Base-by-base conservation (phyloP, 1,140 invertebrate genomes). In the Anastrepha obliqua region DNA sequence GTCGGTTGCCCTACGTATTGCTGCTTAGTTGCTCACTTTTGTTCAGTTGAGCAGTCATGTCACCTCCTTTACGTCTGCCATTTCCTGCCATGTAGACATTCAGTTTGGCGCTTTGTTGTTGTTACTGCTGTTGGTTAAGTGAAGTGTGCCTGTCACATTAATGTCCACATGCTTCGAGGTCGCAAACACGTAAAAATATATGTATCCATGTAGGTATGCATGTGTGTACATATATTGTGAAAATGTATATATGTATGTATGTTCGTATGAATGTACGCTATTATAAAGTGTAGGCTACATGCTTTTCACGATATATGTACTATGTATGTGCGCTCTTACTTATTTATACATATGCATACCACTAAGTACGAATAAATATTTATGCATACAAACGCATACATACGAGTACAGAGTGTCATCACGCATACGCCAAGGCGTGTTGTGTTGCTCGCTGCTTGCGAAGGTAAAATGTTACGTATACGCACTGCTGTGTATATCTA, bases 61-160 rank as follows among this genome's bases (percentile, higher is more conserved):
- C 74, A 81, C 74, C 74, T 55, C 74, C 47, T 55, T 11, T 11
- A 11, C 74, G 47, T 81, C 47, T 81, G 74, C 74, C 74, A 81
- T 81, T 81, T 81, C 51, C 74, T 81, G 74, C 74, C 74, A 74
- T 51, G 17, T 11, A 11, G 70, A 74, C 70, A 47, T 74, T 74
- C 70, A 51, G 9, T 29, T 67, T 47, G 67, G 42, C 42, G 39
- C 55, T 81, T 44, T 70, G 47, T 55, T n/a, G 44, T 2, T 78
- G 7, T 55, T 81, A 20, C 2, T 70, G 47, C 55, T 81, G 74
- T 58, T 81, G 51, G 17, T 81, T 58, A 81, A 81, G 29, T 81
- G 74, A 81, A 81, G 74, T 81, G 74, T 81, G 74, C 74, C 74
- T 81, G 74, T 47, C 74, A 81, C 74, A 81, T 81, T 81, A 81